phyloP scores from a whole-genome alignment of 1,140 invertebrate genomes.

The Calycopis cecrops region DNA sequence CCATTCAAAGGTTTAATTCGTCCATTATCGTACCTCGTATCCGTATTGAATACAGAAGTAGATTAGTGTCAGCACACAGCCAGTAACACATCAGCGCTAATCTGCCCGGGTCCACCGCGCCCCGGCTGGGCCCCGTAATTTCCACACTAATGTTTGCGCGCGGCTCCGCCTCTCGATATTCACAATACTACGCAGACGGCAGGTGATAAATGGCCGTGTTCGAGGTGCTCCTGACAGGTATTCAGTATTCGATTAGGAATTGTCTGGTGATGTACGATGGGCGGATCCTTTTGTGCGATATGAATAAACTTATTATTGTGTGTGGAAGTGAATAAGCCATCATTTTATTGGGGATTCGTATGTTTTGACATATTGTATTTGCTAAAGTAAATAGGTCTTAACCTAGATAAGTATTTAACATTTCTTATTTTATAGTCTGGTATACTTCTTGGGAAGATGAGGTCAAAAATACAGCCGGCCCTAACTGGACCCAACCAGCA shows the following conservation, averaged over 20 bases:
- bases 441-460: no score
- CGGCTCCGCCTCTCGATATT: conserved; percentile 14
- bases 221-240: conserved; percentile 17
- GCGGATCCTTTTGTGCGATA: conserved; percentile 5
- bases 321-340: conserved; percentile 7
- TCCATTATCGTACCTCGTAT: no score
- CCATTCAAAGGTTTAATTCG: no score
- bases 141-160: conserved; percentile 13
- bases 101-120: background rate
- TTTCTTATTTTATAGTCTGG: no score
- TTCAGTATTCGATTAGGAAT: conserved; percentile 15
- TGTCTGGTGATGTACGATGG: conserved; percentile 11
- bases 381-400: no score
- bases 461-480: no score
- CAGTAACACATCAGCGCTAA: conserved; percentile 1
- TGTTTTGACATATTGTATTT: no score
- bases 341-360: background rate
- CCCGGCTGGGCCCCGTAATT: conserved; percentile 7
- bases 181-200: conserved; percentile 12
- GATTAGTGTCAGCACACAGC: background rate
- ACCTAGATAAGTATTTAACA: no score
- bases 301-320: background rate
- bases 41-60: conserved; percentile 2
- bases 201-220: conserved; percentile 16
- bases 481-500: no score